phyloP scores from a whole-genome alignment of 1,140 invertebrate species.

The Trissolcus basalis region DNA sequence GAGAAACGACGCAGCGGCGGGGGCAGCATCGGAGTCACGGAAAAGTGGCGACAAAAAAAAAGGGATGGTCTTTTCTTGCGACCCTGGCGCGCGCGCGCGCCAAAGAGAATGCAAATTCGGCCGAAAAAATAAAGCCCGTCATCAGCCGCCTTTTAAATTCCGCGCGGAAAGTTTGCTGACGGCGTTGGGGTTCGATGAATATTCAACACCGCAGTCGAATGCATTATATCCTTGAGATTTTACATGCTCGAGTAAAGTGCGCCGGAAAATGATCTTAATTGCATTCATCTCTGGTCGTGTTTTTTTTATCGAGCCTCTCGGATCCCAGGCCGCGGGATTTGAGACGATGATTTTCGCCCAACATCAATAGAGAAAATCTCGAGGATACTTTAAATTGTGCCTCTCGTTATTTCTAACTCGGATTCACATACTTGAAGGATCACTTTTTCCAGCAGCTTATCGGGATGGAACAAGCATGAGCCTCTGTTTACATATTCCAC shows the following conservation, averaged over 20 bases:
- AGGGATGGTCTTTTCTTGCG: not conserved
- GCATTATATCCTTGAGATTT: conserved; percentile 59
- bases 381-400: too few species aligned
- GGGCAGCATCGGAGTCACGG: conserved; percentile 11
- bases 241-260: conserved; percentile 47
- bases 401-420: too few species aligned
- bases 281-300: conserved; percentile 40
- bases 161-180: conserved; percentile 44
- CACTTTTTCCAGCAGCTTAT: too few species aligned
- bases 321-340: conserved; percentile 12
- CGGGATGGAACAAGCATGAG: too few species aligned
- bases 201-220: conserved; percentile 46
- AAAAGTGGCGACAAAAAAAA: not conserved
- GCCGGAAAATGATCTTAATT: conserved; percentile 50
- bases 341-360: conserved; percentile 21
- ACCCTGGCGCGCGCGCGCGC: not conserved
- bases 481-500: too few species aligned
- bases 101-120: conserved; percentile 55
- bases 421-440: too few species aligned
- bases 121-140: conserved; percentile 48
- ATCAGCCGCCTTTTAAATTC: conserved; percentile 46
- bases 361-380: not conserved
- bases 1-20: conserved; percentile 10
- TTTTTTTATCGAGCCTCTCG: conserved; percentile 34
- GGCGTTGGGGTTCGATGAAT: conserved; percentile 41